Evolutionary conservation across 2,797 vertebrate species (phyloP).

Genomic region (Sphenodon punctatus): DNA sequence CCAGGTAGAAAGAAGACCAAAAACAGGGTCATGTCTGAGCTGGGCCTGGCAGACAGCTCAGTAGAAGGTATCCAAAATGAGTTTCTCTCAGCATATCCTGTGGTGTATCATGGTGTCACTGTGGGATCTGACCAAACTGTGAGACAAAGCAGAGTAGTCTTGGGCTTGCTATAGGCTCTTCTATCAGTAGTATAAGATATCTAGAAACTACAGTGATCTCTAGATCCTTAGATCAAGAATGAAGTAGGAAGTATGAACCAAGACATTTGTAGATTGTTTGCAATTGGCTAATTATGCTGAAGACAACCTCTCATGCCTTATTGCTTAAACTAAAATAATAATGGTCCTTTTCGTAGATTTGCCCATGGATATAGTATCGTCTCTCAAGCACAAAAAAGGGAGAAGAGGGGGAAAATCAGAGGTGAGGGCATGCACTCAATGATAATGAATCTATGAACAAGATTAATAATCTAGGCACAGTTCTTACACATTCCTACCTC

Average conservation of each 20-base stretch:
- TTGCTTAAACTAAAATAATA: too few species aligned
- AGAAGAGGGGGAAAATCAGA: too few species aligned
- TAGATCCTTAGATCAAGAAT: neutral
- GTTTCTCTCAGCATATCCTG: too few species aligned
- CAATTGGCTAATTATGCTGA: neutral
- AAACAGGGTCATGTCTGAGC: neutral
- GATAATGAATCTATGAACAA: too few species aligned
- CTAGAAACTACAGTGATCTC: accelerated
- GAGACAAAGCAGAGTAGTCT: neutral
- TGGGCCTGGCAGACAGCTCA: accelerated
- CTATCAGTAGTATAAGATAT: neutral
- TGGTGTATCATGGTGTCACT: too few species aligned
- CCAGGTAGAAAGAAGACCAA: neutral
- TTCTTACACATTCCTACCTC: too few species aligned
- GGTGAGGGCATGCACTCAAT: too few species aligned
- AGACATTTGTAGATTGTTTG: neutral
- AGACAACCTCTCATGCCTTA: neutral
- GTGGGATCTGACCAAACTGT: neutral
- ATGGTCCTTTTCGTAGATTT: too few species aligned
- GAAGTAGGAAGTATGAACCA: accelerated
- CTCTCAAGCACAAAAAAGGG: too few species aligned
- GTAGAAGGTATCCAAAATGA: neutral
- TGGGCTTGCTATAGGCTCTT: neutral
- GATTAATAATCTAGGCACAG: too few species aligned
- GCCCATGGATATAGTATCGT: too few species aligned